Conservation (phyloP, 2,113 vertebrate genomes). For the Gobio gobio region DNA sequence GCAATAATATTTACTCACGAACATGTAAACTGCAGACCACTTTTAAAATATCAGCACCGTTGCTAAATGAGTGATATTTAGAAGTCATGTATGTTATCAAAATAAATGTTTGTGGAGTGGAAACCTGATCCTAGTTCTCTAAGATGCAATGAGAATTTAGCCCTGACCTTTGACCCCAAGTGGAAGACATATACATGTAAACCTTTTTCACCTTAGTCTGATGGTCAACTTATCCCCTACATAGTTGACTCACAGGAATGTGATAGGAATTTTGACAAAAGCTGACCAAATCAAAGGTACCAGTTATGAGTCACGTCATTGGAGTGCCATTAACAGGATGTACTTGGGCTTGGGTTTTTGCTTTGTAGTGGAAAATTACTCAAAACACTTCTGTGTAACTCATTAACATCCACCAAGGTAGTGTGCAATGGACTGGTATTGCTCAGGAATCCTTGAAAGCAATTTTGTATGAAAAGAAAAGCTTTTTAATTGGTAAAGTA, state of each 20-base stretch:
- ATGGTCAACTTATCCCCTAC: background rate
- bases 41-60: background rate
- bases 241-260: slow-evolving; percentile 4
- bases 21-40: background rate
- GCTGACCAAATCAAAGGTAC: background rate
- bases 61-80: background rate
- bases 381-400: background rate
- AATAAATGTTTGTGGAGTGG: background rate
- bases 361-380: slow-evolving; percentile 33
- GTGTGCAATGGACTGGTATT: slow-evolving; percentile 15
- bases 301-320: background rate
- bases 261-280: background rate
- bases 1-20: background rate
- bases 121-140: background rate
- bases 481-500: background rate
- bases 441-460: background rate
- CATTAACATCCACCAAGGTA: slow-evolving; percentile 10
- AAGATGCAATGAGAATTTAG: background rate
- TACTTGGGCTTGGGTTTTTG: background rate
- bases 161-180: slow-evolving; percentile 6
- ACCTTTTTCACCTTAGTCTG: slow-evolving; percentile 5
- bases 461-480: background rate
- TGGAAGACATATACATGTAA: slow-evolving; percentile 4
- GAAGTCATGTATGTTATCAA: background rate
- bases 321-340: background rate